Conservation (phyloP, 2,797 vertebrate genomes). For the Todus mexicanus region DNA sequence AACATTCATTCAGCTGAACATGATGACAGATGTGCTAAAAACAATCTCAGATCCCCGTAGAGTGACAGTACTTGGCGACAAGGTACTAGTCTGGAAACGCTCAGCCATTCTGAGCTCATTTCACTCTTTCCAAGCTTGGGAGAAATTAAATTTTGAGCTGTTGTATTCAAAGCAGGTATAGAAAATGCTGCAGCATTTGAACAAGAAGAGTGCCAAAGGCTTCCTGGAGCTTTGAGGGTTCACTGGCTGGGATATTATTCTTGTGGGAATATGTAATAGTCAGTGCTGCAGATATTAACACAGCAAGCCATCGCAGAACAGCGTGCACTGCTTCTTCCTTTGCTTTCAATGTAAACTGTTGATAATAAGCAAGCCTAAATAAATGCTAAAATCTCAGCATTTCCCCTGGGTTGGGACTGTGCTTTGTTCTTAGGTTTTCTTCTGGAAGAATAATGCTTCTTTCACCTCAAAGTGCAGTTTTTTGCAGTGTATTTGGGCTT, state of each 20-base stretch:
- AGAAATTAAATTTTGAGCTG: not conserved
- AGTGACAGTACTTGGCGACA: not conserved
- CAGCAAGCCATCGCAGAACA: not conserved
- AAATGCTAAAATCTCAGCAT: not conserved
- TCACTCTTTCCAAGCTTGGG: not conserved
- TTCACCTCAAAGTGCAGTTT: not conserved
- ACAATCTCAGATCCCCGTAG: not conserved
- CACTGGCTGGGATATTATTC: slow-evolving; percentile 8
- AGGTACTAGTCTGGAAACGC: not conserved
- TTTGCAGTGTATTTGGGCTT: not conserved
- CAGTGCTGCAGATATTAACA: slow-evolving; percentile 6
- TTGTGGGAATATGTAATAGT: slow-evolving; percentile 47
- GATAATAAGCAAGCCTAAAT: not conserved
- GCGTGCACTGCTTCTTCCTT: not conserved
- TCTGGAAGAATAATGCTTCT: not conserved
- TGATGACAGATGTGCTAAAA: not conserved
- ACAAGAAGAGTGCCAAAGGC: not conserved
- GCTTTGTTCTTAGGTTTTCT: not conserved
- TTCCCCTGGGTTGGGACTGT: not conserved
- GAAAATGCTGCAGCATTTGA: not conserved
- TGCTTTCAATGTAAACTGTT: not conserved
- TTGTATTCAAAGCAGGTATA: not conserved
- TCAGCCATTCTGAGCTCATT: not conserved
- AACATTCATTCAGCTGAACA: not conserved
- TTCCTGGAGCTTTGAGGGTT: not conserved